These are phyloP conservation scores for Kryptopterus vitreolus DNA, from an alignment of 2,797 vertebrate species.

Conservation along the genomic window DNA sequence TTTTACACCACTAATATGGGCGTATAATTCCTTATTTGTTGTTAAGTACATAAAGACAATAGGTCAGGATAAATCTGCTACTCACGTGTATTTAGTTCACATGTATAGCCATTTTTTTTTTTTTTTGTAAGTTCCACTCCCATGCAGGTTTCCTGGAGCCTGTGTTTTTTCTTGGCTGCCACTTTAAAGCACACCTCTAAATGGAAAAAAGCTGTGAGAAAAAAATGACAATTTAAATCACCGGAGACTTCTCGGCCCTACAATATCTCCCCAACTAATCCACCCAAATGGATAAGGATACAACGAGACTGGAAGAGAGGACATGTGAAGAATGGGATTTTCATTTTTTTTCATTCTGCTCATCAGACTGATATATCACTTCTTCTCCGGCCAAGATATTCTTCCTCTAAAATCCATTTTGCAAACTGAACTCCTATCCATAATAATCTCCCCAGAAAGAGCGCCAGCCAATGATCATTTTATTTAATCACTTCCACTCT, in stretches of 20 bases:
- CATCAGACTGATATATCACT: constrained; percentile 39
- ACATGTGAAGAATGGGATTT: constrained; percentile 14
- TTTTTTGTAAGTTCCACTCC: constrained; percentile 23
- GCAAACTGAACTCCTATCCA: constrained; percentile 30
- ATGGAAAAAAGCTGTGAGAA: constrained; percentile 49
- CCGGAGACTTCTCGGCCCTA: constrained; percentile 36
- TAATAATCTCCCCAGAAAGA: constrained; percentile 29
- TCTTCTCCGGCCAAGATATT: constrained; percentile 41
- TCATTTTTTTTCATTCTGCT: constrained; percentile 16
- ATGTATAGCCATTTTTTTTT: constrained; percentile 19
- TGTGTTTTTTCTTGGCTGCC: constrained; percentile 51
- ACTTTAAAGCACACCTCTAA: constrained; percentile 43
- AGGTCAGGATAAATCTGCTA: constrained; percentile 16
- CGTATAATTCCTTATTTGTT: not conserved
- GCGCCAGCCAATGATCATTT: constrained; percentile 32
- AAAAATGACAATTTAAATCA: constrained; percentile 41
- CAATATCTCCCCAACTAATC: constrained; percentile 53
- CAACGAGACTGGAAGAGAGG: constrained; percentile 20
- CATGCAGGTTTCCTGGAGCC: constrained; percentile 25
- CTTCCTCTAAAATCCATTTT: constrained; percentile 41
- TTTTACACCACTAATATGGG: not conserved
- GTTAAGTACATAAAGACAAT: not conserved
- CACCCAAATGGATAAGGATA: constrained; percentile 37
- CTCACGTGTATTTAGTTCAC: constrained; percentile 27
- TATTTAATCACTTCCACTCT: constrained; percentile 31